Evolutionary conservation across 2,888 invertebrate species (phyloP).

Genomic region (Lordiphosa fenestrarum): DNA sequence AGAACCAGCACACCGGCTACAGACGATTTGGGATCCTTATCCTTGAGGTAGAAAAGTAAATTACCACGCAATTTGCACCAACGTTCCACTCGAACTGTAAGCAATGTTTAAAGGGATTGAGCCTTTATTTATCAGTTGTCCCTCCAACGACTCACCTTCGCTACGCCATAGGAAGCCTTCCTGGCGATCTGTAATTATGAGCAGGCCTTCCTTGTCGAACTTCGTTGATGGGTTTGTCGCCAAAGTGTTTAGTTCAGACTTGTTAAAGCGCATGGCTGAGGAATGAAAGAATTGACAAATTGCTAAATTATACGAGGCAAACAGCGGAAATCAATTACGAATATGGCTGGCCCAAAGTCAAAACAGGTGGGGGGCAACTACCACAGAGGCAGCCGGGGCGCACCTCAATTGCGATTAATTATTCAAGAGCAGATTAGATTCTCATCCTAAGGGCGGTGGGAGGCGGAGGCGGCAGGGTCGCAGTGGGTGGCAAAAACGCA

Average conservation of each 20-base stretch:
- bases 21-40: slow-evolving; percentile 92
- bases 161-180: slow-evolving; percentile 95
- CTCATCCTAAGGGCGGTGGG: too few species aligned
- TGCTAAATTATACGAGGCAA: too few species aligned
- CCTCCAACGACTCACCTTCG: slow-evolving; percentile 85
- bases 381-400: too few species aligned
- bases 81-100: slow-evolving; percentile 87
- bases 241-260: slow-evolving; percentile 91
- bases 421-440: too few species aligned
- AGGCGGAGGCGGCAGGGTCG: too few species aligned
- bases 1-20: slow-evolving; percentile 93
- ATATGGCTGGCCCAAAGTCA: too few species aligned
- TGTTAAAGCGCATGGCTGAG: slow-evolving; percentile 91
- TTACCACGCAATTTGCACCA: slow-evolving; percentile 97
- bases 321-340: too few species aligned
- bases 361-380: too few species aligned
- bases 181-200: slow-evolving; percentile 92
- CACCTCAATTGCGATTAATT: too few species aligned
- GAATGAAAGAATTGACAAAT: slow-evolving; percentile 3
- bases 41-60: slow-evolving; percentile 95
- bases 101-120: slow-evolving; percentile 10
- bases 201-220: slow-evolving; percentile 94
- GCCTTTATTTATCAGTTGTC: background rate
- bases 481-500: too few species aligned
- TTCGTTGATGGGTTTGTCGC: slow-evolving; percentile 92